Conservation (phyloP, 2,888 invertebrate species). For the Fragum sueziense region DNA sequence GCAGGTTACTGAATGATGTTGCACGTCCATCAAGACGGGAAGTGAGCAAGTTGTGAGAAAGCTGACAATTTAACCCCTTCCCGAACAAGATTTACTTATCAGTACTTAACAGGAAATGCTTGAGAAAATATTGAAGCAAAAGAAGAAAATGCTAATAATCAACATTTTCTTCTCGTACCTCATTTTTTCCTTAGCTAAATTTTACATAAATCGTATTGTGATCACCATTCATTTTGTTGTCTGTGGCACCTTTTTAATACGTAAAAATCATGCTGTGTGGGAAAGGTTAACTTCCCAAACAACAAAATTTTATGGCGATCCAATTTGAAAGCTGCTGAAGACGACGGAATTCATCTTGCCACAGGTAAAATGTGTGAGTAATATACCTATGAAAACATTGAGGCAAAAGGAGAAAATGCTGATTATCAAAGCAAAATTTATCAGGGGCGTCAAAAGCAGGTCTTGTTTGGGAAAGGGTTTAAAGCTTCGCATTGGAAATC, state of each 20-base stretch:
- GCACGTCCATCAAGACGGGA: neutral
- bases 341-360: too few species aligned
- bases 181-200: neutral
- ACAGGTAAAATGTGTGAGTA: too few species aligned
- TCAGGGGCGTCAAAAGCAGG: too few species aligned
- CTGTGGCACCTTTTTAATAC: neutral
- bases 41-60: neutral
- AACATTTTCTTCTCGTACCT: neutral
- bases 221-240: neutral
- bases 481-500: neutral
- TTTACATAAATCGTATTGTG: neutral
- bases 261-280: neutral
- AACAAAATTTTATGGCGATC: neutral
- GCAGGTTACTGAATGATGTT: neutral
- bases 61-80: neutral
- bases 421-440: neutral
- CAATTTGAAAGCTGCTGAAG: neutral
- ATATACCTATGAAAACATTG: too few species aligned
- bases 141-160: neutral
- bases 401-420: too few species aligned
- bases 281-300: neutral
- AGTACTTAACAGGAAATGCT: neutral
- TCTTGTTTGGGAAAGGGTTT: too few species aligned
- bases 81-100: neutral
- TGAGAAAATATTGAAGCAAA: neutral